phyloP scores from a whole-genome alignment of 1,140 invertebrate species.

The Polypedilum pembai region DNA sequence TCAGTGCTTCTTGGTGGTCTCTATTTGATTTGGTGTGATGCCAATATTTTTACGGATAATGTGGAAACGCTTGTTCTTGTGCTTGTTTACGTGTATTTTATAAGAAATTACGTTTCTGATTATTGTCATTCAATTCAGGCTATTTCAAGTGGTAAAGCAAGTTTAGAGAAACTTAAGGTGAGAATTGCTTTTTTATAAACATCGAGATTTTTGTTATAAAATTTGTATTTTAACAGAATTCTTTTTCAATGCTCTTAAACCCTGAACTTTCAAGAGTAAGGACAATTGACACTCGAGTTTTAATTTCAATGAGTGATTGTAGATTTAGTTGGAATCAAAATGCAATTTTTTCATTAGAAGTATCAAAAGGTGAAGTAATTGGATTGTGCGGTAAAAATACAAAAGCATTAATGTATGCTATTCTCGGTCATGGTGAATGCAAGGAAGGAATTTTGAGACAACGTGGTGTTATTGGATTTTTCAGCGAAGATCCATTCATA shows the following conservation, averaged over 20 bases:
- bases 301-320: background rate
- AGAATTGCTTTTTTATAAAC: background rate
- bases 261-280: constrained; percentile 15
- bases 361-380: constrained; percentile 47
- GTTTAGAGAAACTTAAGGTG: background rate
- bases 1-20: constrained; percentile 5
- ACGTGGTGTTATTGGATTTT: constrained; percentile 50
- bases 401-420: constrained; percentile 56
- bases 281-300: background rate
- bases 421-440: constrained; percentile 53
- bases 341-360: constrained; percentile 9
- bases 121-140: constrained; percentile 27
- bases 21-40: constrained; percentile 17
- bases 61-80: background rate
- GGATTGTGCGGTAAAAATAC: constrained; percentile 57
- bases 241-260: background rate
- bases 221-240: background rate
- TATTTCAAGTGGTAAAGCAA: background rate
- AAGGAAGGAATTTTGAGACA: constrained; percentile 47
- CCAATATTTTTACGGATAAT: background rate
- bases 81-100: constrained; percentile 10
- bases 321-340: constrained; percentile 2
- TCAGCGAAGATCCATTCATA: constrained; percentile 55
- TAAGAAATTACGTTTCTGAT: background rate
- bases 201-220: background rate